Evolutionary conservation across 2,113 vertebrate species (phyloP), one percentile per base, ranked within the genome.

Genomic region (Puma concolor): DNA sequence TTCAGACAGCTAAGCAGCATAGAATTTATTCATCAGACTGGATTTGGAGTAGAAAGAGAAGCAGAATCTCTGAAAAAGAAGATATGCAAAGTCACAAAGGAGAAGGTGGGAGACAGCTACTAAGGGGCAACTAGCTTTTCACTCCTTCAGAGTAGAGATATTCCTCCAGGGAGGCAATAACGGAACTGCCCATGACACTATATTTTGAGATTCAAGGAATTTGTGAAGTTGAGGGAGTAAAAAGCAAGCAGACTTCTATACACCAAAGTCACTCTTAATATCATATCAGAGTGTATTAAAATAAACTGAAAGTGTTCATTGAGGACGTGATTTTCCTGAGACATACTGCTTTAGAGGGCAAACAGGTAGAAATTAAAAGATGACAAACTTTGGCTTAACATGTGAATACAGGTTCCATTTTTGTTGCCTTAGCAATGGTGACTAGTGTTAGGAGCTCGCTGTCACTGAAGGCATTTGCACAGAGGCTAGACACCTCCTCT

Each of bases 1-100:
- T 63, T 93, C 57, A 92, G 86, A 90, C n/a, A 97, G 79, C 74
- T 96, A 90, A 95, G 66, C 64, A 82, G 36, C 2, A 8, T 66
- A 69, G 36, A 92, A 87, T 72, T 84, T 90, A 87, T 57, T 83
- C 64, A 67, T 25, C 64, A 85, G 25, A 72, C 50, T 92, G 38
- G 14, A 69, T 29, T 95, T n/a, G 21, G 19, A 90, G 41, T 41
- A 44, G 29, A 63, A 44, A 89, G 4, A 88, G 44, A 83, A 93
- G 12, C n/a, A 88, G 69, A 72, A 79, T 82, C 60, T 76, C 57
- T 95, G 60, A 50, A 72, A 92, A 90, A 50, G 27, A 3, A 87
- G 36, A 82, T 74, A n/a, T 21, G 2, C 13, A 19, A 95, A 97
- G 90, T 23, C 69, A 89, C 41, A 79, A 31, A 88, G 31, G 16